phyloP scores from a whole-genome alignment of 2,797 vertebrate genomes.

The Artibeus lituratus region DNA sequence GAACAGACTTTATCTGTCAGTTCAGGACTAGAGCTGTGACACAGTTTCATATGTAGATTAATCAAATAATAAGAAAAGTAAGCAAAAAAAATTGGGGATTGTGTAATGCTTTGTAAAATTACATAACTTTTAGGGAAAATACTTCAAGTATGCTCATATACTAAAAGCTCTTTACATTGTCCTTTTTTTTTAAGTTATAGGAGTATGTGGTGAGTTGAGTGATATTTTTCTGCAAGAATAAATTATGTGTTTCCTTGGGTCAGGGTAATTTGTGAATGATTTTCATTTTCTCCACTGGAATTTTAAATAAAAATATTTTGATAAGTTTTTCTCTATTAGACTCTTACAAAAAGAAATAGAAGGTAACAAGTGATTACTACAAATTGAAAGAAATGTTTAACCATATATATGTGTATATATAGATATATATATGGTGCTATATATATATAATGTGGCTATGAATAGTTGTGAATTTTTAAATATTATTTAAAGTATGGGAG shows the following conservation, averaged over 20 bases:
- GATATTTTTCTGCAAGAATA: slow-evolving; percentile 29
- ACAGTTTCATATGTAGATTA: background rate
- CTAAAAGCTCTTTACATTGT: slow-evolving; percentile 1
- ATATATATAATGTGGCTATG: background rate
- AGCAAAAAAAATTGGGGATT: background rate
- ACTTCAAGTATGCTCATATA: background rate
- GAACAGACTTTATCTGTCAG: background rate
- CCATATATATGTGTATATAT: background rate
- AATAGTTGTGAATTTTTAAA: background rate
- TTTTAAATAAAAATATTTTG: slow-evolving; percentile 19
- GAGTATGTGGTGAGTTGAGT: background rate
- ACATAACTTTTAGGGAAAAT: background rate
- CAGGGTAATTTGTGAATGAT: slow-evolving; percentile 5
- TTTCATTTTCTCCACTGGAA: slow-evolving; percentile 21
- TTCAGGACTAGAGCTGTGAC: background rate
- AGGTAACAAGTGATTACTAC: background rate
- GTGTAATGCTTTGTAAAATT: background rate
- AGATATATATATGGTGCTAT: too few relatives aligned
- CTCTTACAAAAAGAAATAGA: background rate
- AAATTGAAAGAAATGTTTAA: slow-evolving; percentile 1
- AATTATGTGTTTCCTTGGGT: background rate
- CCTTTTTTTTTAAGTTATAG: background rate
- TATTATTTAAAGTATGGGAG: background rate
- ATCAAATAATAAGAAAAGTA: background rate
- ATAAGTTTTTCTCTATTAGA: slow-evolving; percentile 10